A percentile compares a stretch with the other conserved stretches of the same genome.
These are phyloP conservation scores for Pygmarrhopalites habei DNA, from an alignment of 1,140 invertebrate species.

Conservation along the genomic window DNA sequence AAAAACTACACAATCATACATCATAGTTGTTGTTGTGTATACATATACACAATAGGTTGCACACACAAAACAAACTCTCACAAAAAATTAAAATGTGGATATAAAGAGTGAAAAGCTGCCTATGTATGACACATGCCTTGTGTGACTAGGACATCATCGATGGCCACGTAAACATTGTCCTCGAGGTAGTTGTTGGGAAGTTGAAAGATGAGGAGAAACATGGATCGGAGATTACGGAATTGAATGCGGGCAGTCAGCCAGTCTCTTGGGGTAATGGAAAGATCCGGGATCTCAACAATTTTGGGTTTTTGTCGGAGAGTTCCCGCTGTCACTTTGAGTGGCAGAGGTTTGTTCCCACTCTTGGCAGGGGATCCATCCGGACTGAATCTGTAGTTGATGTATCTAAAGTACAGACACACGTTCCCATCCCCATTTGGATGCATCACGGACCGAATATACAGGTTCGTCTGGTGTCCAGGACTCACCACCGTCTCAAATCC, in stretches of 20 bases:
- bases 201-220: constrained; percentile 37
- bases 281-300: constrained; percentile 29
- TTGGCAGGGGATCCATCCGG: constrained; percentile 22
- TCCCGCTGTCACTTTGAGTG: constrained; percentile 28
- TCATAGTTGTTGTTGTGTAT: no score
- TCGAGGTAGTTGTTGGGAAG: constrained; percentile 23
- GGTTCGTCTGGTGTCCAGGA: constrained; percentile 23
- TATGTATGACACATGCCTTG: constrained; percentile 35
- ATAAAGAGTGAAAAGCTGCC: no score
- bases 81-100: no score
- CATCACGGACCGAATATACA: constrained; percentile 36
- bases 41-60: no score
- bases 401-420: constrained; percentile 38
- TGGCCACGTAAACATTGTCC: constrained; percentile 32
- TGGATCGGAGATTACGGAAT: constrained; percentile 32
- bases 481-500: constrained; percentile 33
- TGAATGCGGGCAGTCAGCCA: constrained; percentile 37
- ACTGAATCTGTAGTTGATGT: constrained; percentile 31
- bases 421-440: constrained; percentile 29
- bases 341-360: constrained; percentile 20
- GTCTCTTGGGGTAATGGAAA: constrained; percentile 23
- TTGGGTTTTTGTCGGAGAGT: constrained; percentile 28
- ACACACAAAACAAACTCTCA: no score
- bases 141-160: constrained; percentile 38
- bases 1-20: no score